phyloP scores from a whole-genome alignment of 1,140 invertebrate species.

The Antheraea pernyi region DNA sequence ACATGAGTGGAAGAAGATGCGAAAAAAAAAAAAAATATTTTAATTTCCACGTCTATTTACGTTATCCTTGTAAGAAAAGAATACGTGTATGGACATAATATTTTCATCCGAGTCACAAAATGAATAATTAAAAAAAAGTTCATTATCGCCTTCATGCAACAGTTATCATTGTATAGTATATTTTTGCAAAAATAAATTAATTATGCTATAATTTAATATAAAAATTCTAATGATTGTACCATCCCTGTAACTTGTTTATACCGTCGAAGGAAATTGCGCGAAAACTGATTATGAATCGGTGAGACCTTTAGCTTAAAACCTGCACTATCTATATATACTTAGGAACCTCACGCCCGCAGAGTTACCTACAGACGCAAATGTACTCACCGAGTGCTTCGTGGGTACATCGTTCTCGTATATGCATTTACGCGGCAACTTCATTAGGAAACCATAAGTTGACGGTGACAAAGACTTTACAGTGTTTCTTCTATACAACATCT shows the following conservation, averaged over 20 bases:
- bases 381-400: slow-evolving; percentile 25
- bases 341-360: slow-evolving; percentile 9
- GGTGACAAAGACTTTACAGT: slow-evolving; percentile 11
- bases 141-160: too few species aligned
- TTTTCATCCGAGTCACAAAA: too few species aligned
- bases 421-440: slow-evolving; percentile 47
- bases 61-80: too few species aligned
- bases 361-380: slow-evolving; percentile 16
- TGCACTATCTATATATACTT: slow-evolving; percentile 17
- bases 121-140: too few species aligned
- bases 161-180: too few species aligned
- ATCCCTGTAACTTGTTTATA: slow-evolving; percentile 45
- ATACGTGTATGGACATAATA: too few species aligned
- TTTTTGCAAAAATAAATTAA: neutral
- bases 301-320: slow-evolving; percentile 60
- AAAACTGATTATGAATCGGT: slow-evolving; percentile 70
- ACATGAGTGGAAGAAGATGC: too few species aligned
- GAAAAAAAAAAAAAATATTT: too few species aligned
- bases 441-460: slow-evolving; percentile 67
- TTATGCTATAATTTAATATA: neutral
- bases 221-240: neutral
- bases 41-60: too few species aligned
- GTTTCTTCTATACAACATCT: neutral
- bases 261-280: slow-evolving; percentile 62
- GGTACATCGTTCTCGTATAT: slow-evolving; percentile 29